A percentile compares a stretch with the other conserved stretches of the same genome.
phyloP scores from a whole-genome alignment of 30 jellyfish, hydroid and myxozoan genomes.

The Rhopilema esculentum region DNA sequence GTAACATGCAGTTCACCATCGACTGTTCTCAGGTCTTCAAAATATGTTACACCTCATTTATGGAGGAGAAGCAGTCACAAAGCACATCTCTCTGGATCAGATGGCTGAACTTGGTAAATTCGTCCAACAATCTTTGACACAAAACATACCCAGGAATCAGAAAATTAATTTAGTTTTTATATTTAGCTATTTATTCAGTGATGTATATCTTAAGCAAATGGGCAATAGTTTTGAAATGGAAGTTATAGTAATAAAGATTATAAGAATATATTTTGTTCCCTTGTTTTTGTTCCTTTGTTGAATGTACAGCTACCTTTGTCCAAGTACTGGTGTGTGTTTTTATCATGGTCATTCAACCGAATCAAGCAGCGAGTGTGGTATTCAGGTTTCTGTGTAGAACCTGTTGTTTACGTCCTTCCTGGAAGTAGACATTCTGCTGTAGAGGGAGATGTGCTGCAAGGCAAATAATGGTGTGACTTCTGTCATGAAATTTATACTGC shows the following conservation, averaged over 20 bases:
- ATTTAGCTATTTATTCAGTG: no score
- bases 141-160: no score
- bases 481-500: not conserved
- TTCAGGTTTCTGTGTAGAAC: constrained; percentile 33
- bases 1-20: not conserved
- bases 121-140: no score
- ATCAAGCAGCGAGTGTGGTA: constrained; percentile 67
- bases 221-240: no score
- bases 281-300: no score
- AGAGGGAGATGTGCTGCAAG: constrained; percentile 73
- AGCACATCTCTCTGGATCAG: not conserved
- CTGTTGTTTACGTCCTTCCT: constrained; percentile 62
- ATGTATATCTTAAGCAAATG: no score
- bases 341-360: constrained; percentile 41
- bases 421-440: constrained; percentile 50
- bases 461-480: constrained; percentile 42
- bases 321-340: constrained; percentile 48
- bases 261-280: not conserved
- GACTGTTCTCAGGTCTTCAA: not conserved
- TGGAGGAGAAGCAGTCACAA: not conserved
- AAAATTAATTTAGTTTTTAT: no score
- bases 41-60: not conserved
- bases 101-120: no score
- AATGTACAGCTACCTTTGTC: constrained; percentile 4
- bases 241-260: no score